Percentiles rank a stretch among this genome's conserved stretches.
Evolutionary conservation across 2,888 invertebrate genomes (phyloP).

Genomic region (Callyntrura sp.): DNA sequence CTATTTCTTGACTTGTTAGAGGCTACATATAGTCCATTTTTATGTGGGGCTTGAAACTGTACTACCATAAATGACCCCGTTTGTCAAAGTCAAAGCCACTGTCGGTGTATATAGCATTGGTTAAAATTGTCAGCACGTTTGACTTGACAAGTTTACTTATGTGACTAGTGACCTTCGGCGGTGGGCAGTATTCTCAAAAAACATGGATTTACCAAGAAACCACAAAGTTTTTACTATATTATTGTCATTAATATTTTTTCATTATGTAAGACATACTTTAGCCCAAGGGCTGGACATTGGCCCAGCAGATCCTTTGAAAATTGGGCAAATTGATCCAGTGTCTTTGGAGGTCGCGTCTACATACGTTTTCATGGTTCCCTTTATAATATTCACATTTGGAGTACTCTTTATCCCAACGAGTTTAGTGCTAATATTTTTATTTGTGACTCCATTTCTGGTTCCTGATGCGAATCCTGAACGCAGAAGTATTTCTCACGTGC

Average conservation of each 20-base stretch:
- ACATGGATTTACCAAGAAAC: background rate
- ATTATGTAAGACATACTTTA: background rate
- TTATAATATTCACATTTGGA: constrained; percentile 77
- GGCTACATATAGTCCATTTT: too few species aligned
- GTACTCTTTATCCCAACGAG: constrained; percentile 76
- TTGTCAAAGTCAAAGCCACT: too few species aligned
- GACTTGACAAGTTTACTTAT: too few species aligned
- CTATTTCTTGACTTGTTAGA: too few species aligned
- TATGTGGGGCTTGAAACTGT: too few species aligned
- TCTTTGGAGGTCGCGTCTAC: constrained; percentile 76
- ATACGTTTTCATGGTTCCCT: constrained; percentile 77
- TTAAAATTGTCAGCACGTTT: too few species aligned
- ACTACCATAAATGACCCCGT: too few species aligned
- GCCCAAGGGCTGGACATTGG: constrained; percentile 66
- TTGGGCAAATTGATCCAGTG: constrained; percentile 76
- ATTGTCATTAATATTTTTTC: background rate
- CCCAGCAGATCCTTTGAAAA: constrained; percentile 75
- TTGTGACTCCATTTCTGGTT: constrained; percentile 77
- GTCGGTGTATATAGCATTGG: too few species aligned
- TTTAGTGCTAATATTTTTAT: constrained; percentile 77
- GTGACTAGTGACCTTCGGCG: too few species aligned
- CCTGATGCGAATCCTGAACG: constrained; percentile 55
- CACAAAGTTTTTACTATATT: background rate
- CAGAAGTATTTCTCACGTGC: background rate
- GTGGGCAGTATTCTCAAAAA: background rate